phyloP scores from a whole-genome alignment of 2,888 invertebrate species.

The Alloplasta piceator region DNA sequence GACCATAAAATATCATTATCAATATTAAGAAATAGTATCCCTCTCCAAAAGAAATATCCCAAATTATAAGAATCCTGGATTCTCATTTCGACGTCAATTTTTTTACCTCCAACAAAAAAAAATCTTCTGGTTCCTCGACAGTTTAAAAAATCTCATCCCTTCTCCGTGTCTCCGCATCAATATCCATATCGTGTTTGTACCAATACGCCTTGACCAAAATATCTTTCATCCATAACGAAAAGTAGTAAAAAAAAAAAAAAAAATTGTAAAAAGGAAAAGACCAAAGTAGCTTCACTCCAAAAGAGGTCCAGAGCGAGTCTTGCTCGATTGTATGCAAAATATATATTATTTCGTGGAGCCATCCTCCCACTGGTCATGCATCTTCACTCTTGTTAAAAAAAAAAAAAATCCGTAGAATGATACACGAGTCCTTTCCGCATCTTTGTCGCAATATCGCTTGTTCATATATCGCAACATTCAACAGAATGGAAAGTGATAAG shows the following conservation, averaged over 20 bases:
- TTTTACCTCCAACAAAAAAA: too few species aligned
- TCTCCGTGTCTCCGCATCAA: not conserved
- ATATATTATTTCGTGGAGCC: slow-evolving; percentile 71
- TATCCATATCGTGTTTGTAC: slow-evolving; percentile 20
- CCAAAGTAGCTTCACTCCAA: not conserved
- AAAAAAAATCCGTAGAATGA: slow-evolving; percentile 54
- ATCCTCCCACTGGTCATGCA: not conserved
- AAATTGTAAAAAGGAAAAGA: slow-evolving; percentile 9
- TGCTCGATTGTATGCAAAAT: slow-evolving; percentile 76
- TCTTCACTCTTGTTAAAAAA: too few species aligned
- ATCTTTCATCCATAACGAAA: slow-evolving; percentile 70
- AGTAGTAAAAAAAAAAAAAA: slow-evolving; percentile 5
- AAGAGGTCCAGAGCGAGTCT: slow-evolving; percentile 58
- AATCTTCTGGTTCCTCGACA: too few species aligned
- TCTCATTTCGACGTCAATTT: too few species aligned
- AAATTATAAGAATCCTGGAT: too few species aligned
- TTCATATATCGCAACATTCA: slow-evolving; percentile 46
- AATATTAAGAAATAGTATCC: too few species aligned
- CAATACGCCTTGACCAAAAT: slow-evolving; percentile 72
- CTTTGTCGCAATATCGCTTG: slow-evolving; percentile 55
- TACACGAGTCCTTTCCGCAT: slow-evolving; percentile 62
- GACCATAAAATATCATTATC: too few species aligned
- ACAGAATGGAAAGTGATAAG: slow-evolving; percentile 60
- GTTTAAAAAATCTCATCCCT: not conserved
- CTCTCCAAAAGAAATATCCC: too few species aligned